Evolutionary conservation across 2,797 vertebrate species (phyloP).

Genomic region (Chelidonichthys spinosus): DNA sequence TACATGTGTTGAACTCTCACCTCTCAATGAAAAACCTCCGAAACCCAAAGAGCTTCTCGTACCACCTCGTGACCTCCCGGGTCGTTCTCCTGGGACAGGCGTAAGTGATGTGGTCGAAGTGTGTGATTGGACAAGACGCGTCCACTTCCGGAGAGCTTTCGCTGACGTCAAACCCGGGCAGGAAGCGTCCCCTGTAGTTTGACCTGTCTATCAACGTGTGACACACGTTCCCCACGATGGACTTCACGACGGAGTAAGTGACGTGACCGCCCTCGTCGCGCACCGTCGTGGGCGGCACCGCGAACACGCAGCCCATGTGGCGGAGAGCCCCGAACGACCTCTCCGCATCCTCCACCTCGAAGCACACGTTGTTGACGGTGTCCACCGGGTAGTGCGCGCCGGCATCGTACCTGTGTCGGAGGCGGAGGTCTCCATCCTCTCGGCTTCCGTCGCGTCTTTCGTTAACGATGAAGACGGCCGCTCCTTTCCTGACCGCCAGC

Average conservation of each 20-base stretch:
- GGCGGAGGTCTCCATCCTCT: background rate
- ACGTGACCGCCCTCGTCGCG: conserved; percentile 82
- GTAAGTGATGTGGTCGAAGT: conserved; percentile 94
- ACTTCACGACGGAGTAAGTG: conserved; percentile 87
- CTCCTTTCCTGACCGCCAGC: conserved; percentile 87
- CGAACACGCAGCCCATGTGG: conserved; percentile 83
- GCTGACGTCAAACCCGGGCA: conserved; percentile 87
- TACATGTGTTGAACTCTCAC: conserved; percentile 51
- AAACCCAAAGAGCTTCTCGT: conserved; percentile 89
- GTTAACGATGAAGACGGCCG: conserved; percentile 89
- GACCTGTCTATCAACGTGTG: conserved; percentile 91
- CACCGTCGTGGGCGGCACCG: conserved; percentile 86
- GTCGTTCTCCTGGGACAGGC: conserved; percentile 84
- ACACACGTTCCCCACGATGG: conserved; percentile 89
- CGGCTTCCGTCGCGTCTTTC: conserved; percentile 65
- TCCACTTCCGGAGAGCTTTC: conserved; percentile 9
- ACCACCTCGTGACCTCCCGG: conserved; percentile 87
- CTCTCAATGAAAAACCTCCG: conserved; percentile 87
- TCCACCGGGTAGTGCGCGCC: conserved; percentile 75
- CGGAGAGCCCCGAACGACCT: conserved; percentile 80
- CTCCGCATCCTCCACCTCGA: conserved; percentile 88
- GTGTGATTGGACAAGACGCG: conserved; percentile 77
- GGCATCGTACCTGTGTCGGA: conserved; percentile 77
- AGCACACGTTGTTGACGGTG: conserved; percentile 92
- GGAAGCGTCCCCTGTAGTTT: conserved; percentile 84